phyloP scores from a whole-genome alignment of 2,888 invertebrate genomes.

The Saturnia japonica region DNA sequence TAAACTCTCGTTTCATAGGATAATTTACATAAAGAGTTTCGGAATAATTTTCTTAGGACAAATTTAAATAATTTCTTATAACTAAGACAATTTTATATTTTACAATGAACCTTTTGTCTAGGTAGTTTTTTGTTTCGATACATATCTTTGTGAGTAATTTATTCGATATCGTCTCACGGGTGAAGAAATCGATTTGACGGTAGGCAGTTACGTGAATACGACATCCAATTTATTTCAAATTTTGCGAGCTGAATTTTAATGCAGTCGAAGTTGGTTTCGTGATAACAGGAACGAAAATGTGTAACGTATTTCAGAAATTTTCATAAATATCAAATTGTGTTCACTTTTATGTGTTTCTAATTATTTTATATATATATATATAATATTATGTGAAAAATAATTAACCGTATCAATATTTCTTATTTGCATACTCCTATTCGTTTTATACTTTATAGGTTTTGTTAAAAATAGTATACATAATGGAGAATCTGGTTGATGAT shows the following conservation, averaged over 20 bases:
- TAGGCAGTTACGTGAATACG: constrained; percentile 55
- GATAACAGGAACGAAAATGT: constrained; percentile 34
- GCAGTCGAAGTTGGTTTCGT: constrained; percentile 32
- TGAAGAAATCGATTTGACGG: constrained; percentile 64
- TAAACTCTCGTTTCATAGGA: constrained; percentile 37
- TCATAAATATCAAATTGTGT: constrained; percentile 39
- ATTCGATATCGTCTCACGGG: constrained; percentile 46
- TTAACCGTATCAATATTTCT: not conserved
- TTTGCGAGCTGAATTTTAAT: constrained; percentile 63
- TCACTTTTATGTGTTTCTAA: not conserved
- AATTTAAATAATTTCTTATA: too few relatives aligned
- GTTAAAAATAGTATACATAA: too few relatives aligned
- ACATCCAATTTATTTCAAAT: constrained; percentile 63
- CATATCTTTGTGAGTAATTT: constrained; percentile 52
- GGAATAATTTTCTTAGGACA: constrained; percentile 28
- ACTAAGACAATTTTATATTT: constrained; percentile 51
- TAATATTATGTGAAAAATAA: too few relatives aligned
- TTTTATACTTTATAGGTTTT: too few relatives aligned
- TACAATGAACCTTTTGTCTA: constrained; percentile 37
- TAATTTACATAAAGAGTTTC: constrained; percentile 34
- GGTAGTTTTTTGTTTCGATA: constrained; percentile 50
- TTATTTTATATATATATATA: not conserved
- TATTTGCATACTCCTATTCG: not conserved
- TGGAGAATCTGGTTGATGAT: not conserved
- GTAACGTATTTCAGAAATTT: constrained; percentile 41